Evolutionary conservation across 2,888 invertebrate species (phyloP).

Genomic region (Acrobasis suavella): DNA sequence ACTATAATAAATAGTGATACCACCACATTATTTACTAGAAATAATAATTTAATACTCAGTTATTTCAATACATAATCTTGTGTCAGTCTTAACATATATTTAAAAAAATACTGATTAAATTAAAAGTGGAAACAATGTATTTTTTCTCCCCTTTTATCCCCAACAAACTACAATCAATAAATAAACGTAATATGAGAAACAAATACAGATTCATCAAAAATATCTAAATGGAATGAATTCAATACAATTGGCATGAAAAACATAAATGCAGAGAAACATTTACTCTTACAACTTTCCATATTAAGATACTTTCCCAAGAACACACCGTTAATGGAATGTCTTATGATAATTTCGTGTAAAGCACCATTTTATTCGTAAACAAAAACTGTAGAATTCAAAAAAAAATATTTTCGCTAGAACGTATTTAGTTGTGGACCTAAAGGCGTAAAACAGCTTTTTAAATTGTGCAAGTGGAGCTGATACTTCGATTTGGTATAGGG

Average conservation of each 20-base stretch:
- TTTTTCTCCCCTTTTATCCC: constrained; percentile 23
- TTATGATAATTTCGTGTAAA: constrained; percentile 31
- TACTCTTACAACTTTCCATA: not conserved
- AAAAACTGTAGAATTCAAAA: constrained; percentile 1
- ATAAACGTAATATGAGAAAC: constrained; percentile 54
- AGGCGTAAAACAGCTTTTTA: not conserved
- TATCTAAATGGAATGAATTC: constrained; percentile 65
- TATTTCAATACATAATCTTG: constrained; percentile 70
- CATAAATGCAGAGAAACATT: constrained; percentile 47
- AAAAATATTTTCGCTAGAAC: constrained; percentile 14
- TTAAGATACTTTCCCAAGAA: constrained; percentile 2
- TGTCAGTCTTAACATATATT: constrained; percentile 78
- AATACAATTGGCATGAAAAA: constrained; percentile 31
- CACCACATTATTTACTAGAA: constrained; percentile 62
- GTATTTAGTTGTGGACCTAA: not conserved
- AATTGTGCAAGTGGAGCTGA: too few relatives aligned
- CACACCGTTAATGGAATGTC: constrained; percentile 33
- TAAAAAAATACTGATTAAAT: constrained; percentile 73
- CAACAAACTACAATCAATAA: constrained; percentile 39
- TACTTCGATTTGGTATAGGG: too few relatives aligned
- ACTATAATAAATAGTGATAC: constrained; percentile 63
- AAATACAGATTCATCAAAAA: constrained; percentile 52
- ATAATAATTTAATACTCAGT: constrained; percentile 71
- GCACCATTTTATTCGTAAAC: constrained; percentile 33
- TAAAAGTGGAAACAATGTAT: constrained; percentile 50